These are phyloP conservation scores for Alouatta palliata DNA, from an alignment of 2,113 vertebrate genomes.

Conservation along the genomic window DNA sequence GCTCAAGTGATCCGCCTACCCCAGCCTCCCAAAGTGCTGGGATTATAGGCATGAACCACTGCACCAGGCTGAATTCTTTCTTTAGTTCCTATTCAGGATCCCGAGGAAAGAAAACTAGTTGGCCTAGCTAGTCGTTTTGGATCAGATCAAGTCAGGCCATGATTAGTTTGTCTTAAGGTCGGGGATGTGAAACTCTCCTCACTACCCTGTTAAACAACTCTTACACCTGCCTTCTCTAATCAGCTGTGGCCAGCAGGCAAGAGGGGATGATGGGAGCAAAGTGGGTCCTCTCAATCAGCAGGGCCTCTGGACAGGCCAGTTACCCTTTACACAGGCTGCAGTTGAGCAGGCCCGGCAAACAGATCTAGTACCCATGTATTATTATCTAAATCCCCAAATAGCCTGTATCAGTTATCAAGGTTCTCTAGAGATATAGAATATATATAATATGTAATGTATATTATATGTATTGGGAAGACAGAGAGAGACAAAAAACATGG, in stretches of 20 bases:
- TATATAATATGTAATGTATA: not conserved
- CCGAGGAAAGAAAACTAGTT: not conserved
- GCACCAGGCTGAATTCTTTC: not conserved
- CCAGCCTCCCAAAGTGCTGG: too few relatives aligned
- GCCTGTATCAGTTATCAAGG: not conserved
- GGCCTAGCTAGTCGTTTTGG: not conserved
- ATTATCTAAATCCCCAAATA: not conserved
- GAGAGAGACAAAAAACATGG: not conserved
- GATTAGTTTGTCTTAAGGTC: not conserved
- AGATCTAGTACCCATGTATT: not conserved
- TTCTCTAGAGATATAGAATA: not conserved
- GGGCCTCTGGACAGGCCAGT: not conserved
- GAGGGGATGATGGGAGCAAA: not conserved
- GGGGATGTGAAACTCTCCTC: not conserved
- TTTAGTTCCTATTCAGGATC: not conserved
- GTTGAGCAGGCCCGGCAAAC: not conserved
- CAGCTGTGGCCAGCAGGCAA: not conserved
- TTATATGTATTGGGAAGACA: not conserved
- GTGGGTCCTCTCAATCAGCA: not conserved
- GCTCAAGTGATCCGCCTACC: too few relatives aligned
- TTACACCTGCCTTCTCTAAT: not conserved
- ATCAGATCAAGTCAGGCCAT: not conserved
- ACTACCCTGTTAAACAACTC: too few relatives aligned
- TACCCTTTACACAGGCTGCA: not conserved
- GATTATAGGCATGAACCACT: too few relatives aligned